Evolutionary conservation across 2,888 invertebrate genomes (phyloP).

Genomic region (Autographa gamma): DNA sequence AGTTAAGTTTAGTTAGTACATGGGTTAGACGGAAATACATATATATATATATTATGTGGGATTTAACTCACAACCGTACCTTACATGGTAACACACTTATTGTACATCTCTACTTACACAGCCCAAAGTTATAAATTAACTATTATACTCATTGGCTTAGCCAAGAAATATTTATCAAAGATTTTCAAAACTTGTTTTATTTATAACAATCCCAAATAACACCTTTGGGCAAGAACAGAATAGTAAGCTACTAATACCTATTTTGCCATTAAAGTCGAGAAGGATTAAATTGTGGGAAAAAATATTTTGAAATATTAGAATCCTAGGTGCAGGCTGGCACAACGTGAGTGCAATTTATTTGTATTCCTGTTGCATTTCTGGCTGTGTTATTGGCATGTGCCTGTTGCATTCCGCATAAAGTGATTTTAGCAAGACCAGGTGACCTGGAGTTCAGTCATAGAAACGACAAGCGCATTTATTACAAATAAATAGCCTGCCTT

Average conservation of each 20-base stretch:
- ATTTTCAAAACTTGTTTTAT: conserved; percentile 43
- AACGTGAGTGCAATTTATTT: not conserved
- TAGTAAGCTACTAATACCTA: not conserved
- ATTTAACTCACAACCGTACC: conserved; percentile 59
- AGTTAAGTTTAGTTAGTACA: not conserved
- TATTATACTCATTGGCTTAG: conserved; percentile 59
- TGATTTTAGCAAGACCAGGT: not conserved
- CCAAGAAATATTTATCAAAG: conserved; percentile 64
- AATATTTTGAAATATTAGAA: not conserved
- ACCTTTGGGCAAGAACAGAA: not conserved
- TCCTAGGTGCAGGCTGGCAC: not conserved
- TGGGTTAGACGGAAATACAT: conserved; percentile 21
- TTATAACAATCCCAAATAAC: conserved; percentile 16
- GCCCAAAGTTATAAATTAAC: conserved; percentile 59
- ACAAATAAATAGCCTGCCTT: no score
- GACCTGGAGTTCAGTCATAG: not conserved
- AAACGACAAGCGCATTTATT: not conserved
- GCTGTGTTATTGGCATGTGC: no score
- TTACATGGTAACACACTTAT: conserved; percentile 46
- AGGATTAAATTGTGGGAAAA: not conserved
- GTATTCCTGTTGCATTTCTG: not conserved
- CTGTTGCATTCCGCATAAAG: not conserved
- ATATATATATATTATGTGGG: conserved; percentile 21
- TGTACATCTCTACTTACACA: conserved; percentile 57
- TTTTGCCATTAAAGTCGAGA: not conserved